Evolutionary conservation across 1,140 invertebrate species (phyloP), one percentile per base, ranked within the genome.

Genomic region (Centruroides vittatus): DNA sequence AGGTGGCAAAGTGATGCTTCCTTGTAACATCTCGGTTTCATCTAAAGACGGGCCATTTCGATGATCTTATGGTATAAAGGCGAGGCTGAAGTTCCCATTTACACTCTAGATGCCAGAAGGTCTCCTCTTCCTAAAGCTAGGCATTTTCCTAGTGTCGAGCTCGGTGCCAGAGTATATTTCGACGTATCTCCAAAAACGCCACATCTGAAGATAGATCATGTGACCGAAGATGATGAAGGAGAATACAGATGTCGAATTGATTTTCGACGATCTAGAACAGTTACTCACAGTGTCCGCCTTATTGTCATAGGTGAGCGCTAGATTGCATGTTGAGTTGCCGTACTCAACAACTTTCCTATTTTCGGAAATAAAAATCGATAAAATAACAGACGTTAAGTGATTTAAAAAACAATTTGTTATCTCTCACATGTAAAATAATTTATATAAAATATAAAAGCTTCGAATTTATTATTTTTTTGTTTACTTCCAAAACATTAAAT

Each of bases 1-100:
- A 61, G 85, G 85, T 3, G 82, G 82, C 57, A 73, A 80, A n/a
- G 86, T 85, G 54, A 83, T 84, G 69, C 75, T 90, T 68, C 86
- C 86, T 36, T 89, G 87, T 75, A 85, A 89, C 74, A 82, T 88
- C 66, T 81, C 81, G 55, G 83, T 85, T 13, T 80, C 85, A 8
- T 74, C 84, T 41, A 73, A 77, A 3, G 84, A 82, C 60, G 86
- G 74, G 81, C 80, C 67, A 81, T 87, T 67, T 80, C 84, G 47
- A 79, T 90, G 59, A 85, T 89, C 67, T 87, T 90, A 67, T 90
- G 88, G 88, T 89, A 86, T 74, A 88, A 87, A 71, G 67, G 62
- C 8, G 61, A 66, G 41, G 79, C 79, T 58, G 82, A 81, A 62
- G 79, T 80, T 9, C 86, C 86, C 23, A 89, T 89, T 70, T 89